A percentile compares a stretch with the other conserved stretches of the same genome.
Conservation (phyloP, 2,797 vertebrate genomes). For the Columba guinea region DNA sequence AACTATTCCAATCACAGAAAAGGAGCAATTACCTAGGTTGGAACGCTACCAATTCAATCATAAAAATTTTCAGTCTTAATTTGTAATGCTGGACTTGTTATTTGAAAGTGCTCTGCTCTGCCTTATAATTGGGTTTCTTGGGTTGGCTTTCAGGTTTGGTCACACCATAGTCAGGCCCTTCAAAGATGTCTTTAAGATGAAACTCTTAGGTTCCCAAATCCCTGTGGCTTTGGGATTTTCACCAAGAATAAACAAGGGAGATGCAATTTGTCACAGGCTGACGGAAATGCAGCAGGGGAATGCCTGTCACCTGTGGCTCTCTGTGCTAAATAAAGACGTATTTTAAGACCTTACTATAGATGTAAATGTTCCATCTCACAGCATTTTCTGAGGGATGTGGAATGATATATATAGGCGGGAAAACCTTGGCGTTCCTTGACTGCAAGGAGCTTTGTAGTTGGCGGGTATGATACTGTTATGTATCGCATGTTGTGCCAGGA, state of each 20-base stretch:
- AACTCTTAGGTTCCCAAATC: neutral
- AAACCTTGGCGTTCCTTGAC: neutral
- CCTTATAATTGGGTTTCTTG: neutral
- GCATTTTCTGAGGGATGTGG: neutral
- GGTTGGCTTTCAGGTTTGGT: neutral
- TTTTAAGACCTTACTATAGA: neutral
- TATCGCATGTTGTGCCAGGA: neutral
- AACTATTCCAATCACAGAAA: neutral
- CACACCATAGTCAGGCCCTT: neutral
- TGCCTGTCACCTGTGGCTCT: neutral
- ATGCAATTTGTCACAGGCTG: neutral
- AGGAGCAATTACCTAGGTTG: neutral
- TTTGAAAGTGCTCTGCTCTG: neutral
- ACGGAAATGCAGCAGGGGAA: neutral
- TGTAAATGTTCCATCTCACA: neutral
- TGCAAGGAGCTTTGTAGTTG: neutral
- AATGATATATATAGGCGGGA: neutral
- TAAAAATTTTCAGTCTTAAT: slow-evolving; percentile 18
- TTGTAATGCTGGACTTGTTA: neutral
- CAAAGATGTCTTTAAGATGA: neutral
- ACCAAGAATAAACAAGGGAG: neutral
- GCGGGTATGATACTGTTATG: neutral
- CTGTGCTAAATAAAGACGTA: neutral
- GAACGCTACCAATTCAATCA: neutral
- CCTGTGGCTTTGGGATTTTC: neutral